Evolutionary conservation across 2,797 vertebrate genomes (phyloP), one percentile per base, ranked within the genome.

Genomic region (Buceros bicornis): DNA sequence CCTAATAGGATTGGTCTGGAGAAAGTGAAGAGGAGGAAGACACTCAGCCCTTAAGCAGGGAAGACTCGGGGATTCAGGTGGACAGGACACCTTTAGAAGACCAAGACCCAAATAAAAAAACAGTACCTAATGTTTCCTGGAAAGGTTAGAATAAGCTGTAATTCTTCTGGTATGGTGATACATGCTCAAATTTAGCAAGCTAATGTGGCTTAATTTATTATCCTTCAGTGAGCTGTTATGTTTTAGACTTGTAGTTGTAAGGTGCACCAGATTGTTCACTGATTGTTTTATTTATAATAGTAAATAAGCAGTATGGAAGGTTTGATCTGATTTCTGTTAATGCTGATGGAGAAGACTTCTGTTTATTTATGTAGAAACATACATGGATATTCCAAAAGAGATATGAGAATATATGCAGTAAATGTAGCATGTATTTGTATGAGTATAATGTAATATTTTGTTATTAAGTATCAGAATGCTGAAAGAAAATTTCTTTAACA

Each of bases 11-110:
- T 51, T 99, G 99, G 99, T 99, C 99, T 92, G 99, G 99, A 94
- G 99, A 99, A 50, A 99, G 99, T 95, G 99, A 99, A 16, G 98
- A 98, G 28, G 99, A 98, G 2, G 99, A 99, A 11, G 99, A 99
- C 93, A 97, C 98, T 61, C 98, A 99, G 93, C 98, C 98, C 71
- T 98, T 99, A 77, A 99, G 99, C 97, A 98, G 99, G 87, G 99
- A 99, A 87, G 99, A 99, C 97, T 99, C 99, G 19, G 99, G 99
- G 76, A 99, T 99, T 96, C 99, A 99, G 86, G 97, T 99, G 82
- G 99, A 99, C 97, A 98, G 98, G 82, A 99, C 99, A 4, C 99
- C 99, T 2, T 98, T 98, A 93, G 99, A 99, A 87, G 99, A 99
- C 74, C 99, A 98, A 74, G 98, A 99, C 77, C 97, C 97, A 74